Conservation (phyloP, 2,888 invertebrate species). For the Tetanocera ferruginea region DNA sequence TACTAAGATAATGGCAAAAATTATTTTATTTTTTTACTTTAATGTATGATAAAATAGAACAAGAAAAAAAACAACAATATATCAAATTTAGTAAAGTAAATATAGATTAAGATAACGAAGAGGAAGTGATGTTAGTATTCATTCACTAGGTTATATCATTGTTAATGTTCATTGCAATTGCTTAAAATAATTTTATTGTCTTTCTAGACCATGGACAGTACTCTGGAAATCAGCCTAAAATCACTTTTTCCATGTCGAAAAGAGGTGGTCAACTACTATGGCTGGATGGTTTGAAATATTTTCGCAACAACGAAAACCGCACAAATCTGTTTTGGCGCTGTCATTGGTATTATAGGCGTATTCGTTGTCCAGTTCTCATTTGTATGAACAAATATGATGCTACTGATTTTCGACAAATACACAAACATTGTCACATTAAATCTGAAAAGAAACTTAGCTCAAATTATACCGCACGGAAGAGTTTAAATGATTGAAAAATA, state of each 20-base stretch:
- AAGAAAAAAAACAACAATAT: not conserved
- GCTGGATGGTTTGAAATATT: constrained; percentile 67
- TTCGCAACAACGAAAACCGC: constrained; percentile 68
- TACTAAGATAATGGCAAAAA: not conserved
- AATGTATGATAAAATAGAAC: not conserved
- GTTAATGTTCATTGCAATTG: not conserved
- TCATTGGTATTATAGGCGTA: constrained; percentile 68
- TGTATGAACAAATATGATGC: constrained; percentile 68
- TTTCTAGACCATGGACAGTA: constrained; percentile 56
- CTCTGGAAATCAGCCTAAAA: constrained; percentile 59
- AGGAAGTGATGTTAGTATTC: not conserved
- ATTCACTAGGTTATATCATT: not conserved
- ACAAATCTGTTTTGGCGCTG: constrained; percentile 69
- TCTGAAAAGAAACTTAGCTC: constrained; percentile 50
- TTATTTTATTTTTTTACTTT: too few relatives aligned
- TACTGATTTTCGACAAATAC: constrained; percentile 67
- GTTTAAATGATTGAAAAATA: not conserved
- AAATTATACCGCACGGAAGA: not conserved
- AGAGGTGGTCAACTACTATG: constrained; percentile 67
- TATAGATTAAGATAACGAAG: too few relatives aligned
- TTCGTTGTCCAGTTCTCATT: constrained; percentile 67
- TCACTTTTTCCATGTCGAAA: constrained; percentile 67
- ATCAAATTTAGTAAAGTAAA: too few relatives aligned
- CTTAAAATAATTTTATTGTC: constrained; percentile 37
- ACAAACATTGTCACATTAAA: constrained; percentile 65